A percentile compares a stretch with the other conserved stretches of the same genome.
These are phyloP conservation scores for Pycnonotus jocosus DNA, from an alignment of 2,113 vertebrate species.

Conservation along the genomic window DNA sequence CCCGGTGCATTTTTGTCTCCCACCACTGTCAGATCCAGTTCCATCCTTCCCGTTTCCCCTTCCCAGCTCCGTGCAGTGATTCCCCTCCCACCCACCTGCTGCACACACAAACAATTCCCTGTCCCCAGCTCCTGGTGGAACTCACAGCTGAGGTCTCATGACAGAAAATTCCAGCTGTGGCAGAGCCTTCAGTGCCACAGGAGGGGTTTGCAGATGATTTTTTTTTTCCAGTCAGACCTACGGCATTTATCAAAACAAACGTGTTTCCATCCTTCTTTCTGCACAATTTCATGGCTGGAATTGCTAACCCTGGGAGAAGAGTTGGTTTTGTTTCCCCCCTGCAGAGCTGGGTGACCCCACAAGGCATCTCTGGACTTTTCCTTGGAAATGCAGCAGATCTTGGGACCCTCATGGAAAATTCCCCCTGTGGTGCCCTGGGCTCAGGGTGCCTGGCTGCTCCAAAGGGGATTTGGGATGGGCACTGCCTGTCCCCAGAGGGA, in stretches of 20 bases:
- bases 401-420: neutral
- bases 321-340: neutral
- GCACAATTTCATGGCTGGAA: neutral
- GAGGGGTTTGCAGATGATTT: neutral
- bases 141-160: neutral
- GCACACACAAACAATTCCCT: neutral
- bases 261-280: neutral
- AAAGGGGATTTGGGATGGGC: neutral
- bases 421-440: neutral
- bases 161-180: neutral
- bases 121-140: neutral
- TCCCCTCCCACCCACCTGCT: neutral
- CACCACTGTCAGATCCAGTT: neutral
- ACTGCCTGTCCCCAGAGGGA: fast-evolving
- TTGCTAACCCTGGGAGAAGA: neutral
- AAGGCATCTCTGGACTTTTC: neutral
- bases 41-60: neutral
- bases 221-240: neutral
- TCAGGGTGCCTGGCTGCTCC: neutral
- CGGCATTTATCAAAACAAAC: neutral
- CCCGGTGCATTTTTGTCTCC: neutral
- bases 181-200: neutral
- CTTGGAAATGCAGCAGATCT: neutral
- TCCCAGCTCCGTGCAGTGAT: neutral
- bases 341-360: neutral